Percentiles rank a stretch among this genome's conserved stretches.
These are phyloP conservation scores for Drosophila yakuba DNA, from an alignment of 1,140 invertebrate genomes.

Conservation along the genomic window DNA sequence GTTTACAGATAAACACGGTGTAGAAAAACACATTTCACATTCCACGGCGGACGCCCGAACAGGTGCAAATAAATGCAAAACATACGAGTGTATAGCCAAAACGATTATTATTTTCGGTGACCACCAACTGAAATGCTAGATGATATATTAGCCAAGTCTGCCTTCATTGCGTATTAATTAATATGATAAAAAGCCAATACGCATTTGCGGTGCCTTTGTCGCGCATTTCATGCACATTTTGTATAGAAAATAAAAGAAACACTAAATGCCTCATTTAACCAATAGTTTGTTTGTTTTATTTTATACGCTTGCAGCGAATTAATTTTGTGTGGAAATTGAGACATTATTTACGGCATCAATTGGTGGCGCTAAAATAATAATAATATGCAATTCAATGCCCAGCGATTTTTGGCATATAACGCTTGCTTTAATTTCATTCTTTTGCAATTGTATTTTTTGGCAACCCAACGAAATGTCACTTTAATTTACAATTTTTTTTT, in stretches of 20 bases:
- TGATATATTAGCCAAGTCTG: constrained; percentile 61
- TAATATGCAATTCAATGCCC: constrained; percentile 25
- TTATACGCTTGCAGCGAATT: constrained; percentile 34
- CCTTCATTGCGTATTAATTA: constrained; percentile 71
- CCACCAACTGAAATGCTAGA: constrained; percentile 53
- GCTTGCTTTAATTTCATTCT: constrained; percentile 1
- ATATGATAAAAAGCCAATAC: constrained; percentile 72
- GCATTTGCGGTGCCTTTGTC: constrained; percentile 69
- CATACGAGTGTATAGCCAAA: constrained; percentile 10
- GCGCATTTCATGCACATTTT: constrained; percentile 40
- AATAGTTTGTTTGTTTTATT: constrained; percentile 39
- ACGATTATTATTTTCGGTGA: constrained; percentile 67
- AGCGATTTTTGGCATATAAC: constrained; percentile 7
- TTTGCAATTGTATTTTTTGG: neutral
- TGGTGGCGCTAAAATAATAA: constrained; percentile 37
- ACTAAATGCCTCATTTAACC: constrained; percentile 8
- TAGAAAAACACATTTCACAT: constrained; percentile 16
- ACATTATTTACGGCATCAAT: constrained; percentile 48
- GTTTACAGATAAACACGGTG: constrained; percentile 35
- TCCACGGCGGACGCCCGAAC: neutral
- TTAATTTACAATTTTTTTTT: neutral
- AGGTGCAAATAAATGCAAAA: constrained; percentile 34
- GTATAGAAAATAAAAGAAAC: constrained; percentile 10
- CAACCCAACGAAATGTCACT: neutral
- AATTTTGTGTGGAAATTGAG: constrained; percentile 36